phyloP scores from a whole-genome alignment of 1,140 invertebrate genomes.

The Drosophila prosaltans region DNA sequence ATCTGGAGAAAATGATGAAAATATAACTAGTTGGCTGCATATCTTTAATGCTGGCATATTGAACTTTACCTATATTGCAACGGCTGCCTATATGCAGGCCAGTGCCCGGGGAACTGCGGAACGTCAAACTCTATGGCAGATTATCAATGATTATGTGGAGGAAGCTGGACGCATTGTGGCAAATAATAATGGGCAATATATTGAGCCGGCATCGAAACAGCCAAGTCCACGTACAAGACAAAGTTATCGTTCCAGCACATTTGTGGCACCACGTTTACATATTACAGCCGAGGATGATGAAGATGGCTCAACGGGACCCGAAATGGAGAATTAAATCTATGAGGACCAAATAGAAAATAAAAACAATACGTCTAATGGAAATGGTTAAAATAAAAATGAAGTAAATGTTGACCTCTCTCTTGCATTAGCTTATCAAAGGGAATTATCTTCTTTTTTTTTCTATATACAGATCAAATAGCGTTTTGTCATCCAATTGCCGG shows the following conservation, averaged over 20 bases:
- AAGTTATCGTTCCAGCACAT: background rate
- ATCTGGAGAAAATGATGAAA: constrained; percentile 32
- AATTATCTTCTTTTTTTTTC: background rate
- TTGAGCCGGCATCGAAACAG: background rate
- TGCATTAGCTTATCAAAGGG: background rate
- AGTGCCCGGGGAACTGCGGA: constrained; percentile 40
- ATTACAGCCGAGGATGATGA: constrained; percentile 72
- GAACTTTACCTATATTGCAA: constrained; percentile 66
- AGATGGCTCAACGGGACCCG: constrained; percentile 26
- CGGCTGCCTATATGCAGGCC: constrained; percentile 52
- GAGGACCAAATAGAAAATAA: no score
- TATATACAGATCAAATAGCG: background rate
- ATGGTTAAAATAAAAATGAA: background rate
- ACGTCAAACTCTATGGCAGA: constrained; percentile 58
- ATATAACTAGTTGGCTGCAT: constrained; percentile 54
- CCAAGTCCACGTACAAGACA: background rate
- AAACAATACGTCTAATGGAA: background rate
- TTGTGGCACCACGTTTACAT: constrained; percentile 48
- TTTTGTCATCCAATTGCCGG: constrained; percentile 16
- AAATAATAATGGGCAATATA: constrained; percentile 50
- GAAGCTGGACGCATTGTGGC: constrained; percentile 59
- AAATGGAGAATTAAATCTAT: constrained; percentile 21
- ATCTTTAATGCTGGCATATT: constrained; percentile 68
- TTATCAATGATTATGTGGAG: constrained; percentile 62
- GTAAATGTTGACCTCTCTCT: no score